These are phyloP conservation scores for Xenentodon cancila DNA, from an alignment of 2,797 vertebrate genomes.

Conservation along the genomic window DNA sequence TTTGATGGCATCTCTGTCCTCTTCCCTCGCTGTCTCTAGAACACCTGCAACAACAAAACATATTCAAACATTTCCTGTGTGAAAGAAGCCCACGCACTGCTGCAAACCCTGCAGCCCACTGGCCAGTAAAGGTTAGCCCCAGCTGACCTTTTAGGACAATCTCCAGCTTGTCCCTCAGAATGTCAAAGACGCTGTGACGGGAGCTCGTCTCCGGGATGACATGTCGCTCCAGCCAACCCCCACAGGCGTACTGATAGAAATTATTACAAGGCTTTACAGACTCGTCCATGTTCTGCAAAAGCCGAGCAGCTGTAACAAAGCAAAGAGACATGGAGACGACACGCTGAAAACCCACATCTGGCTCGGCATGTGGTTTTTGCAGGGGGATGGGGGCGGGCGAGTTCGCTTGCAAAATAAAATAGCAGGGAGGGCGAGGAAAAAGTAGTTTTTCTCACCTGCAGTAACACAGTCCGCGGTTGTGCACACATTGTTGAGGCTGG, in stretches of 20 bases:
- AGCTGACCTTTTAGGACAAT: conserved; percentile 93
- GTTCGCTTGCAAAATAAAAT: conserved; percentile 26
- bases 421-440: conserved; percentile 14
- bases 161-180: conserved; percentile 93
- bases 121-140: conserved; percentile 15
- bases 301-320: conserved; percentile 85
- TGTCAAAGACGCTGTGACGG: conserved; percentile 94
- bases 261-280: conserved; percentile 89
- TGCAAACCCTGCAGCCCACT: conserved; percentile 44
- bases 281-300: conserved; percentile 94
- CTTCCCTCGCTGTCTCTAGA: conserved; percentile 83
- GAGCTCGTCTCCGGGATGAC: conserved; percentile 96
- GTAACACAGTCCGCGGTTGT: conserved; percentile 90
- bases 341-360: neutral
- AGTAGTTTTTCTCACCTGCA: conserved; percentile 83
- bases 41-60: conserved; percentile 83
- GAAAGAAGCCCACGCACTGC: conserved; percentile 21
- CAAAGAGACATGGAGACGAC: neutral
- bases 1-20: conserved; percentile 89
- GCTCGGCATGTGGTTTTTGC: neutral
- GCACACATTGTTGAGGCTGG: conserved; percentile 76
- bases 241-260: conserved; percentile 96
- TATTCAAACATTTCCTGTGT: conserved; percentile 22
- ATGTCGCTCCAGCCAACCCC: conserved; percentile 91
- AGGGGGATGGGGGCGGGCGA: neutral